Conservation (phyloP, 2,888 invertebrate genomes). For the Helleia helle region DNA sequence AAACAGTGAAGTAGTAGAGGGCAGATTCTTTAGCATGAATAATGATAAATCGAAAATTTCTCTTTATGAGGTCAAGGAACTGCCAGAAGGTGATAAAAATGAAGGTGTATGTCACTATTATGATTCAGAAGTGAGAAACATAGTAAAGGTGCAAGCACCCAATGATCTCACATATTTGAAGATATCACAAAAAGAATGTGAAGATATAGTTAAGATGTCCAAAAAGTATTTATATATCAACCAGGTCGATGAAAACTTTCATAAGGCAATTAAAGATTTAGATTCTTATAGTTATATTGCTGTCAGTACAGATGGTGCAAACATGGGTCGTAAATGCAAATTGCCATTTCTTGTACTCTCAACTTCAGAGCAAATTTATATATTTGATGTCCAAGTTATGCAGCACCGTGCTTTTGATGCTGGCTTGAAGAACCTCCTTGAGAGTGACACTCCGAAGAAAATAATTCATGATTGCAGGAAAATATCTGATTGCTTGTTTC, state of each 20-base stretch:
- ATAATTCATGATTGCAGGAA: slow-evolving; percentile 75
- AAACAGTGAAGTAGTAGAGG: slow-evolving; percentile 54
- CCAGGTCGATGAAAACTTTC: slow-evolving; percentile 55
- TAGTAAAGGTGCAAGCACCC: slow-evolving; percentile 49
- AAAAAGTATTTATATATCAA: slow-evolving; percentile 62
- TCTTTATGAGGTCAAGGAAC: slow-evolving; percentile 54
- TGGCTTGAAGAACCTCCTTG: slow-evolving; percentile 60
- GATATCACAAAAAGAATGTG: slow-evolving; percentile 55
- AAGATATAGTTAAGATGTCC: slow-evolving; percentile 50
- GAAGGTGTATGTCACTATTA: slow-evolving; percentile 58
- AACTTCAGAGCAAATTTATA: slow-evolving; percentile 58
- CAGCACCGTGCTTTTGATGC: slow-evolving; percentile 62
- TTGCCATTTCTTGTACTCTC: slow-evolving; percentile 62
- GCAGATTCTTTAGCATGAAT: slow-evolving; percentile 57
- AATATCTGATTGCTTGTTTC: slow-evolving; percentile 72
- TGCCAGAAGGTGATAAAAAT: slow-evolving; percentile 37
- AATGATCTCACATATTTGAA: slow-evolving; percentile 45
- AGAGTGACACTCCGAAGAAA: slow-evolving; percentile 61
- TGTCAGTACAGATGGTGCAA: slow-evolving; percentile 60
- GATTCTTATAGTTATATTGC: slow-evolving; percentile 45
- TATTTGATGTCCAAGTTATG: slow-evolving; percentile 66
- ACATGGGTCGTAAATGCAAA: slow-evolving; percentile 64
- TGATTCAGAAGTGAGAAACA: slow-evolving; percentile 52
- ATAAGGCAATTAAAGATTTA: slow-evolving; percentile 54
- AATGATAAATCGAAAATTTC: slow-evolving; percentile 61